Conservation (phyloP, 2,888 invertebrate genomes). For the Andricus curvator region DNA sequence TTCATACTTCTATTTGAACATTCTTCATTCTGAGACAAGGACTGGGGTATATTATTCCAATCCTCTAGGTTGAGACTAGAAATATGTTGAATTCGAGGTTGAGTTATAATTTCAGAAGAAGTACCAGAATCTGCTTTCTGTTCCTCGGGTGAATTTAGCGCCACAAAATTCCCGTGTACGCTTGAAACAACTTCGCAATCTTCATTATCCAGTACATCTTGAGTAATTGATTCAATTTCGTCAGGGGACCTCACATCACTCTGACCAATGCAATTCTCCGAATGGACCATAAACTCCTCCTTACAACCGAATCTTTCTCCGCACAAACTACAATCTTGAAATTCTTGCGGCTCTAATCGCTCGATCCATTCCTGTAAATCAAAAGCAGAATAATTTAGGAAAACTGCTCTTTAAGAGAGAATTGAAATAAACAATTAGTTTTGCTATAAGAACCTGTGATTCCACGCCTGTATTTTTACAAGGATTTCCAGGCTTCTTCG, state of each 20-base stretch:
- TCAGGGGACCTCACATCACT: not conserved
- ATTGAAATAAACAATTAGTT: not conserved
- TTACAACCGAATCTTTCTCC: slow-evolving; percentile 86
- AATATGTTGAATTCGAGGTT: slow-evolving; percentile 58
- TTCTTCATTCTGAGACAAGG: not conserved
- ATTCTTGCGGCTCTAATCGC: not conserved
- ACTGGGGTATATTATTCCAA: slow-evolving; percentile 58
- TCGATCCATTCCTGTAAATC: slow-evolving; percentile 1
- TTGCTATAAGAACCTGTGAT: not conserved
- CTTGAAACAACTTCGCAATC: not conserved
- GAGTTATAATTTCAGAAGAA: not conserved
- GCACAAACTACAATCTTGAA: slow-evolving; percentile 74
- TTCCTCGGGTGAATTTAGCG: not conserved
- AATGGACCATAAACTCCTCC: slow-evolving; percentile 86
- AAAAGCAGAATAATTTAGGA: not conserved
- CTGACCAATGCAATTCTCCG: slow-evolving; percentile 81
- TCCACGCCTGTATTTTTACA: not conserved
- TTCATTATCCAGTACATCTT: not conserved
- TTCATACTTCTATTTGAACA: not conserved
- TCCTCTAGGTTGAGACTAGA: slow-evolving; percentile 62
- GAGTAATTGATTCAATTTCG: not conserved
- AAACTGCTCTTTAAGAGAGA: not conserved
- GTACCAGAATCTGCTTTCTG: not conserved
- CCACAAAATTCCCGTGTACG: not conserved
- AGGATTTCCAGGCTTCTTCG: not conserved